Conservation (phyloP, 1,140 invertebrate species). For the Amphibalanus amphitrite region DNA sequence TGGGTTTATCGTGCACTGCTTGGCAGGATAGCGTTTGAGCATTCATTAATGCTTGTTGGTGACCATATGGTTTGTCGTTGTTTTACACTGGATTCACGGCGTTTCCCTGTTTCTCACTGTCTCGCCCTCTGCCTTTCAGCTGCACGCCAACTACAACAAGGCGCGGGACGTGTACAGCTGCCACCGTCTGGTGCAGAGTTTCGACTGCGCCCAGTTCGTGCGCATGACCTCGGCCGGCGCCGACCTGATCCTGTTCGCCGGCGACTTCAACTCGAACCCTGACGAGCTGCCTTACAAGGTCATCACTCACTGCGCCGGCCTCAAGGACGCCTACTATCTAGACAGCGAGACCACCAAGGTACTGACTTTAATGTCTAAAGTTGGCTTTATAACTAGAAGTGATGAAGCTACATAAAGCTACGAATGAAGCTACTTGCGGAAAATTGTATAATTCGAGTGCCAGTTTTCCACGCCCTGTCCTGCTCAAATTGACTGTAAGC, state of each 20-base stretch:
- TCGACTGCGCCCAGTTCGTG: conserved; percentile 86
- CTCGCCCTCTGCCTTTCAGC: conserved; percentile 36
- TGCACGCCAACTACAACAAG: conserved; percentile 85
- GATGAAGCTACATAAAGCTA: too few relatives aligned
- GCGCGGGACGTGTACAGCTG: conserved; percentile 71
- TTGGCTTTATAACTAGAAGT: too few relatives aligned
- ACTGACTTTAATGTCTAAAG: too few relatives aligned
- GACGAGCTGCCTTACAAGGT: conserved; percentile 59
- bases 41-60: too few relatives aligned
- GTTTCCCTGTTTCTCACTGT: neutral
- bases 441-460: too few relatives aligned
- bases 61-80: too few relatives aligned
- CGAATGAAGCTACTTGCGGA: too few relatives aligned
- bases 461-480: too few relatives aligned
- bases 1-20: too few relatives aligned
- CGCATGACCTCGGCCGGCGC: conserved; percentile 55
- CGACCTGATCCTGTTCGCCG: conserved; percentile 67
- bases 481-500: too few relatives aligned
- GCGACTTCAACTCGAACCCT: conserved; percentile 83
- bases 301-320: conserved; percentile 29
- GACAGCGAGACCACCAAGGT: neutral
- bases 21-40: too few relatives aligned
- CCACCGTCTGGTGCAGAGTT: conserved; percentile 77
- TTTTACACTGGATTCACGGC: too few relatives aligned
- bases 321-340: conserved; percentile 30